phyloP scores from a whole-genome alignment of 1,140 invertebrate genomes.

The Drosophila ogumai region DNA sequence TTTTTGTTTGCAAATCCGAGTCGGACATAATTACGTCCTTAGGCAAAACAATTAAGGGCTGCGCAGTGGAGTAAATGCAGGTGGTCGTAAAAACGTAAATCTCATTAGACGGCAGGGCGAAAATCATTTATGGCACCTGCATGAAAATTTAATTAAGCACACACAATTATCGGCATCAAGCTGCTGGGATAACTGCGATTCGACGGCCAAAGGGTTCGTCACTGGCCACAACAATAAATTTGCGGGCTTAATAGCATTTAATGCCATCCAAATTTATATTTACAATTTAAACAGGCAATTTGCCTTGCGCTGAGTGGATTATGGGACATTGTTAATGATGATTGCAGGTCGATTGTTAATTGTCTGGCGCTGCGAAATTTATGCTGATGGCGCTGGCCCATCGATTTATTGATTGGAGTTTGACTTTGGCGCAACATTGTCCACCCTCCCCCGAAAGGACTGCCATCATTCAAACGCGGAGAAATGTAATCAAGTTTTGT shows the following conservation, averaged over 20 bases:
- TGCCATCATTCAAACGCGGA: conserved; percentile 33
- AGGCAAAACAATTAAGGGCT: conserved; percentile 15
- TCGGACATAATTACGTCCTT: conserved; percentile 13
- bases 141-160: conserved; percentile 82
- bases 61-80: conserved; percentile 13
- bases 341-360: conserved; percentile 80
- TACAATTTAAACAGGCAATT: conserved; percentile 80
- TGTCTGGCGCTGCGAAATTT: conserved; percentile 63
- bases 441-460: conserved; percentile 3
- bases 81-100: conserved; percentile 67
- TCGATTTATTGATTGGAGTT: conserved; percentile 74
- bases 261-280: conserved; percentile 79
- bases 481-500: conserved; percentile 65
- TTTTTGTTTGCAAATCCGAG: not conserved
- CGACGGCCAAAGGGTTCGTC: conserved; percentile 18
- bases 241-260: conserved; percentile 75
- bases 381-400: conserved; percentile 75
- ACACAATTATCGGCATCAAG: conserved; percentile 65
- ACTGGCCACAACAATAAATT: conserved; percentile 53
- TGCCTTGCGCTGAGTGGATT: conserved; percentile 72
- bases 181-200: conserved; percentile 1
- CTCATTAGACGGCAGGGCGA: conserved; percentile 69
- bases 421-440: conserved; percentile 21
- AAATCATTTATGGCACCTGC: conserved; percentile 81
- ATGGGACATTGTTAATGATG: conserved; percentile 77